Percentiles rank a stretch among this genome's conserved stretches.
Evolutionary conservation across 2,888 invertebrate species (phyloP).

Genomic region (Troilus luridus): DNA sequence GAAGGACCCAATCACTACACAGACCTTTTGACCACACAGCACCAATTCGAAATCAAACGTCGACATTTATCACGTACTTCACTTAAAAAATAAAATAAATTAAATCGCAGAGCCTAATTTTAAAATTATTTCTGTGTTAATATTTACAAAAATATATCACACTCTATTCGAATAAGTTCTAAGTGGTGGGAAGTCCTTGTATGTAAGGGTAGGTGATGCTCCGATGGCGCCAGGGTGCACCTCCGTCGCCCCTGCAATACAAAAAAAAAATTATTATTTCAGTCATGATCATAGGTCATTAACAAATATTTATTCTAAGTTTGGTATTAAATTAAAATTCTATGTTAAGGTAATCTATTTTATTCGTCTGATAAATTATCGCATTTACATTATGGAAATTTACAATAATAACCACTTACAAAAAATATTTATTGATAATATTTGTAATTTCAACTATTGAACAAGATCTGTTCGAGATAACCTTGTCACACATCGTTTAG

Average conservation of each 20-base stretch:
- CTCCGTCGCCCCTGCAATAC: constrained; percentile 48
- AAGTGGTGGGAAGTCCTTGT: constrained; percentile 43
- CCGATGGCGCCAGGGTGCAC: constrained; percentile 50
- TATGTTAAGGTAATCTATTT: too few species aligned
- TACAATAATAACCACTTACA: not conserved
- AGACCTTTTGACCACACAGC: constrained; percentile 10
- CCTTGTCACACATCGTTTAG: too few species aligned
- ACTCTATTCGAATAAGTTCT: constrained; percentile 40
- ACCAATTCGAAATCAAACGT: constrained; percentile 2
- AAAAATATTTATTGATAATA: too few species aligned
- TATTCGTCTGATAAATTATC: too few species aligned
- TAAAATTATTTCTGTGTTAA: constrained; percentile 1
- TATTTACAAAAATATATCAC: constrained; percentile 54
- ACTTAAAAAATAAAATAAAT: not conserved
- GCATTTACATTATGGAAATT: too few species aligned
- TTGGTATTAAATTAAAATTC: too few species aligned
- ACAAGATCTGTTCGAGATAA: too few species aligned
- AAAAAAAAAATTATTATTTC: not conserved
- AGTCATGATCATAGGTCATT: not conserved
- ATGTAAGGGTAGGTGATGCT: constrained; percentile 44
- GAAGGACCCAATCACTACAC: not conserved
- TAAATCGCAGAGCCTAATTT: not conserved
- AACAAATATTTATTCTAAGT: not conserved
- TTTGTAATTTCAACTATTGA: too few species aligned
- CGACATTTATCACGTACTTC: not conserved